These are phyloP conservation scores for Zeuzera pyrina DNA, from an alignment of 2,888 invertebrate genomes.

Conservation along the genomic window DNA sequence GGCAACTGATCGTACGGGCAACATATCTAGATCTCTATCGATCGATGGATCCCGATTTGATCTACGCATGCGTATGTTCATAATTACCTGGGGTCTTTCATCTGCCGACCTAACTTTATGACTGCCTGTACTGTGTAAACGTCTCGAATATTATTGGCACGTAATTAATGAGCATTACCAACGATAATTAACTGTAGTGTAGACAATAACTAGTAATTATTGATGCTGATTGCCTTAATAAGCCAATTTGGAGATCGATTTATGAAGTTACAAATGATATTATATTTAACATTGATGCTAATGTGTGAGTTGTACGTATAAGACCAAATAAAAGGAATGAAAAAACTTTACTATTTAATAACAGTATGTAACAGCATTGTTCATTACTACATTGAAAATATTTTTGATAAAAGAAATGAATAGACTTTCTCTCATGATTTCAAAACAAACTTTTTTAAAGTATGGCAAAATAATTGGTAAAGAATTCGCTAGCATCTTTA, in stretches of 20 bases:
- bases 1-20: conserved; percentile 32
- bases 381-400: too few species aligned
- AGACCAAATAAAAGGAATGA: too few species aligned
- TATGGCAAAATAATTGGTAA: too few species aligned
- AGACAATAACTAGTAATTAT: conserved; percentile 17
- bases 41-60: conserved; percentile 65
- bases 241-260: too few species aligned
- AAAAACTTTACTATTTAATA: background rate
- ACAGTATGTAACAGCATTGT: too few species aligned
- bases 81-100: conserved; percentile 67
- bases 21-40: conserved; percentile 63
- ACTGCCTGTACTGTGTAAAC: conserved; percentile 54
- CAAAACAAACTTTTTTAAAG: too few species aligned
- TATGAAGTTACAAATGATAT: background rate
- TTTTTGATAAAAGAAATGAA: too few species aligned
- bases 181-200: conserved; percentile 47
- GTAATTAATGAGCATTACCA: conserved; percentile 60
- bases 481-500: background rate
- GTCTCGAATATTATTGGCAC: conserved; percentile 60
- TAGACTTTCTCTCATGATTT: too few species aligned
- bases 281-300: background rate
- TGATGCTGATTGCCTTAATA: too few species aligned
- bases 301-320: too few species aligned
- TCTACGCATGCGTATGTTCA: conserved; percentile 66
- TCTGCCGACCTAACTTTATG: conserved; percentile 63